Conservation (phyloP, 2,888 invertebrate species). For the Sepioteuthis lessoniana region DNA sequence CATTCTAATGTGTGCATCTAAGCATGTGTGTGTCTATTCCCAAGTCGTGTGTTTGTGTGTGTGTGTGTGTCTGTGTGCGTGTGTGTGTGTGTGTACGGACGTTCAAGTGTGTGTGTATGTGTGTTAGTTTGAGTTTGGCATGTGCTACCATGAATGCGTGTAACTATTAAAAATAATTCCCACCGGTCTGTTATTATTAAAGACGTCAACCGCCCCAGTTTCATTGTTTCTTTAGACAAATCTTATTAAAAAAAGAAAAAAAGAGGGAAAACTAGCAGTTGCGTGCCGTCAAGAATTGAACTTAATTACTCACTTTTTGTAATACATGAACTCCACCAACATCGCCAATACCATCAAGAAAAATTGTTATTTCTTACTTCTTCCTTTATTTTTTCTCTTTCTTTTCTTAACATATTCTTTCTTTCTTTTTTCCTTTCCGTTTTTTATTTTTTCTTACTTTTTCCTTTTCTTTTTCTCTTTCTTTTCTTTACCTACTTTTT, state of each 20-base stretch:
- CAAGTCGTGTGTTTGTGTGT: neutral
- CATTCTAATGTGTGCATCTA: too few species aligned
- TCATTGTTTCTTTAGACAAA: neutral
- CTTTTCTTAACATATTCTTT: neutral
- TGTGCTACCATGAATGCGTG: neutral
- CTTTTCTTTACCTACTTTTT: neutral
- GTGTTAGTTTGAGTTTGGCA: neutral
- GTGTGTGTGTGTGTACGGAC: neutral
- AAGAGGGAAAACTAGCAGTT: neutral
- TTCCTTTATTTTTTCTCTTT: neutral
- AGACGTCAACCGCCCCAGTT: neutral
- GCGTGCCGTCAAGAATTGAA: neutral
- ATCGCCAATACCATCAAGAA: neutral
- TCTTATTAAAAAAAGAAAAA: neutral
- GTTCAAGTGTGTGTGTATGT: neutral
- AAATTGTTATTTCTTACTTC: neutral
- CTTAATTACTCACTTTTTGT: neutral
- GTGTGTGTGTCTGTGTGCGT: neutral
- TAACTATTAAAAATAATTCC: neutral
- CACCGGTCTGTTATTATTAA: conserved; percentile 33
- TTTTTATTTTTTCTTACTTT: neutral
- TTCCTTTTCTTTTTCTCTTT: neutral
- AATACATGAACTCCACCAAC: neutral
- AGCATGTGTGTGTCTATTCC: too few species aligned
- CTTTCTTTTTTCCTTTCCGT: neutral